Percentiles rank a stretch among this genome's conserved stretches.
Evolutionary conservation across 2,113 vertebrate genomes (phyloP).

Genomic region (Tricholaema leucomelas): DNA sequence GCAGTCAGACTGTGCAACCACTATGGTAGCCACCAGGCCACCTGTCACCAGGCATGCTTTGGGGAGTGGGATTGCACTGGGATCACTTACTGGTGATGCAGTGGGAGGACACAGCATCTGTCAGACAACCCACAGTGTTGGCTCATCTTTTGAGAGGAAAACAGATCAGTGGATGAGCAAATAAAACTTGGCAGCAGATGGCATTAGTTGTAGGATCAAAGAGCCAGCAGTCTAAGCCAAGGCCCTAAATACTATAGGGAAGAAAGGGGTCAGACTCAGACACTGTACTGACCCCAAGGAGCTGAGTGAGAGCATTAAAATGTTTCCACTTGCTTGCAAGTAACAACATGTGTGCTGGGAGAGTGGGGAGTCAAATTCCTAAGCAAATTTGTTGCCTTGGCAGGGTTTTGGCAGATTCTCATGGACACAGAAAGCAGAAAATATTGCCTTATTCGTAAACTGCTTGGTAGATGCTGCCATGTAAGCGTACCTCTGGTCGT

Average conservation of each 20-base stretch:
- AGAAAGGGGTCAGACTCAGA: not conserved
- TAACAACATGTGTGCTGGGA: conserved; percentile 5
- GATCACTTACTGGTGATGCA: not conserved
- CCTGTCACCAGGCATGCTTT: not conserved
- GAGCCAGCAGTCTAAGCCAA: not conserved
- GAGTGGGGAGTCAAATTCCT: not conserved
- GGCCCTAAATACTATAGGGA: not conserved
- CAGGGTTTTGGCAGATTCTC: not conserved
- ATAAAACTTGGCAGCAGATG: conserved; percentile 36
- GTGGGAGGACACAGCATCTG: not conserved
- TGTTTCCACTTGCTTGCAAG: conserved; percentile 17
- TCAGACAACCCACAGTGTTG: not conserved
- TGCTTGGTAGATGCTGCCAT: not conserved
- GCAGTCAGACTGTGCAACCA: not conserved
- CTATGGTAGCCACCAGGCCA: not conserved
- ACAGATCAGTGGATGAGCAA: not conserved
- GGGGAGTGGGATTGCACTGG: not conserved
- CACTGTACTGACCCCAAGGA: conserved; percentile 13
- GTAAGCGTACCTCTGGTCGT: not conserved
- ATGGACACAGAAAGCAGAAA: not conserved
- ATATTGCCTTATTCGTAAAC: not conserved
- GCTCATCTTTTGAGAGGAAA: not conserved
- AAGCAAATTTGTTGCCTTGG: conserved; percentile 32
- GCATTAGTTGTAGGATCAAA: conserved; percentile 51
- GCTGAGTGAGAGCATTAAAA: not conserved